Conservation (phyloP, 2,113 vertebrate species). For the Campylorhamphus procurvoides region DNA sequence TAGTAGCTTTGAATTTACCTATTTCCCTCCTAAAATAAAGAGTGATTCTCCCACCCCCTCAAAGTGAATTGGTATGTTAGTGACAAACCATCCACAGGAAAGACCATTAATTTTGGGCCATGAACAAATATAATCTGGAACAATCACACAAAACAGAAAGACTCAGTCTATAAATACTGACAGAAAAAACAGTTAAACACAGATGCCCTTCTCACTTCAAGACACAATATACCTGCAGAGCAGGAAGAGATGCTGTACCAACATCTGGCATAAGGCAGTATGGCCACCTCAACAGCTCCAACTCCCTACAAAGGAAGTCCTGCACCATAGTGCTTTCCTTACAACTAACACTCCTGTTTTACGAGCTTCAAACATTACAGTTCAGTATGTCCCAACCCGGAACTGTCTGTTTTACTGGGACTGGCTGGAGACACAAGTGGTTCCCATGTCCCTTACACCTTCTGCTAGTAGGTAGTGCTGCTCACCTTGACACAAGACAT, state of each 20-base stretch:
- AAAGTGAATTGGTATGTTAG: fast-evolving
- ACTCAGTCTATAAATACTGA: neutral
- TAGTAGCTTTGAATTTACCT: neutral
- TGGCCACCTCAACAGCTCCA: neutral
- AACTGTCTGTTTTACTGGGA: neutral
- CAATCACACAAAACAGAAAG: neutral
- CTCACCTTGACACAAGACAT: neutral
- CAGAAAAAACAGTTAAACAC: neutral
- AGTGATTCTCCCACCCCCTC: neutral
- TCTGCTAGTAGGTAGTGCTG: neutral
- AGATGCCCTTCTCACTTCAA: neutral
- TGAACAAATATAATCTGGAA: neutral
- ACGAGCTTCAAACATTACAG: neutral
- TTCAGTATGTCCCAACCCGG: neutral
- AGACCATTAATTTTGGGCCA: neutral
- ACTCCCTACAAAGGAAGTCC: neutral
- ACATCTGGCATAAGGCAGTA: neutral
- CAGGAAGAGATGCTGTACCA: fast-evolving
- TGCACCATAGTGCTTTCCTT: neutral
- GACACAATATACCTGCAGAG: neutral
- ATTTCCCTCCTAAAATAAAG: neutral
- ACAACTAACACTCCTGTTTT: neutral
- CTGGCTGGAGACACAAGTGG: neutral
- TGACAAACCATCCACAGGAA: neutral
- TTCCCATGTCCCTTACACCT: neutral